Evolutionary conservation across 1,140 invertebrate genomes (phyloP).

Genomic region (Pseudoatta argentina): DNA sequence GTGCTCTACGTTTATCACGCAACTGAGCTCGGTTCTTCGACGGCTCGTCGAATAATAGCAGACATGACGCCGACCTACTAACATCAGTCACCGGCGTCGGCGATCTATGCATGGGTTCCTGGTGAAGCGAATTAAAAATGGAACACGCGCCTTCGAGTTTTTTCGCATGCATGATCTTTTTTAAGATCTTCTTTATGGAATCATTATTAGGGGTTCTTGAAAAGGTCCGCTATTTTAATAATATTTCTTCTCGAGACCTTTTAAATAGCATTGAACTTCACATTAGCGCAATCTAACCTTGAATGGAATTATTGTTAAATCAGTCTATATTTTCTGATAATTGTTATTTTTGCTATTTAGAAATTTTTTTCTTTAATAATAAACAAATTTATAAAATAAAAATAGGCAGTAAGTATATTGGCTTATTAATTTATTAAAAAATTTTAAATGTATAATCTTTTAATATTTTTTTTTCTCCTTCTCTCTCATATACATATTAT

Average conservation of each 20-base stretch:
- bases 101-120: constrained; percentile 67
- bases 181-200: constrained; percentile 25
- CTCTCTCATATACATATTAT: background rate
- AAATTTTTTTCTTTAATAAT: background rate
- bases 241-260: background rate
- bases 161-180: constrained; percentile 33
- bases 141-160: constrained; percentile 57
- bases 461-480: too few relatives aligned
- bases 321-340: background rate
- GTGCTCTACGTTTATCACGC: constrained; percentile 73
- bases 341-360: background rate
- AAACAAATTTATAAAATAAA: background rate
- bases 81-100: constrained; percentile 57
- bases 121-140: constrained; percentile 79
- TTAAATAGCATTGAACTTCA: background rate
- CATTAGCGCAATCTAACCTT: background rate
- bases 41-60: constrained; percentile 69
- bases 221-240: background rate
- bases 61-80: constrained; percentile 69
- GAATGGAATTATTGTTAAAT: constrained; percentile 9
- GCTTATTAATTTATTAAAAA: background rate
- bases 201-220: background rate
- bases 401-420: background rate
- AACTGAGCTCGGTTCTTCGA: constrained; percentile 66
- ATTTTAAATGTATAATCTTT: background rate